These are phyloP conservation scores for Agriopis leucophaearia DNA, from an alignment of 2,888 invertebrate species.

Conservation along the genomic window DNA sequence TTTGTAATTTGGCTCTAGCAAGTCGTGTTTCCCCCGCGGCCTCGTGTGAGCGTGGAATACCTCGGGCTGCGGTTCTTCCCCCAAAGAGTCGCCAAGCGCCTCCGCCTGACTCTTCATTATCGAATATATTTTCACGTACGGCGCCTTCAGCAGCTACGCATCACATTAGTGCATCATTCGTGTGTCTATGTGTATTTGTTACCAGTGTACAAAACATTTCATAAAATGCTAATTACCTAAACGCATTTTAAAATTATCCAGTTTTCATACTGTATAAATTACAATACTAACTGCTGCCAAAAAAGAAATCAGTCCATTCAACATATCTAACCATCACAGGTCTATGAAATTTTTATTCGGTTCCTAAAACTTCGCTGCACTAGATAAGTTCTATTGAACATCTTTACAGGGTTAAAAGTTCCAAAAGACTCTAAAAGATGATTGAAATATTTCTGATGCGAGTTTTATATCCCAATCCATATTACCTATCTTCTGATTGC, in stretches of 20 bases:
- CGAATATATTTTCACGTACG: constrained; percentile 98
- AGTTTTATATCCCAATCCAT: neutral
- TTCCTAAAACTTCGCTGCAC: too few relatives aligned
- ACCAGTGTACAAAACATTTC: constrained; percentile 1
- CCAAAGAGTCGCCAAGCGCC: constrained; percentile 84
- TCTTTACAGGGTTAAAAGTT: too few relatives aligned
- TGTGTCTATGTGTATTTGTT: constrained; percentile 44
- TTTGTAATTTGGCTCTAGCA: constrained; percentile 9
- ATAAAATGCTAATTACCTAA: too few relatives aligned
- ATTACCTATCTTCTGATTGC: constrained; percentile 12
- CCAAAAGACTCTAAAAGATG: too few relatives aligned
- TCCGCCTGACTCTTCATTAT: constrained; percentile 97
- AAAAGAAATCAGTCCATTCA: too few relatives aligned
- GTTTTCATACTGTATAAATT: too few relatives aligned
- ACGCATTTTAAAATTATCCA: too few relatives aligned
- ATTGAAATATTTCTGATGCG: neutral
- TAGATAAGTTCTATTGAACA: too few relatives aligned
- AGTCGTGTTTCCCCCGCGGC: constrained; percentile 38
- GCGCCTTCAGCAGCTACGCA: constrained; percentile 96
- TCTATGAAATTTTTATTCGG: too few relatives aligned
- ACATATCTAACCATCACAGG: too few relatives aligned
- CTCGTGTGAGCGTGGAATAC: constrained; percentile 59
- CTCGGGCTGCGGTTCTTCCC: constrained; percentile 83
- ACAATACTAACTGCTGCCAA: too few relatives aligned
- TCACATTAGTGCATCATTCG: constrained; percentile 52